Evolutionary conservation across 2,888 invertebrate genomes (phyloP).

Genomic region (Sepiola atlantica): DNA sequence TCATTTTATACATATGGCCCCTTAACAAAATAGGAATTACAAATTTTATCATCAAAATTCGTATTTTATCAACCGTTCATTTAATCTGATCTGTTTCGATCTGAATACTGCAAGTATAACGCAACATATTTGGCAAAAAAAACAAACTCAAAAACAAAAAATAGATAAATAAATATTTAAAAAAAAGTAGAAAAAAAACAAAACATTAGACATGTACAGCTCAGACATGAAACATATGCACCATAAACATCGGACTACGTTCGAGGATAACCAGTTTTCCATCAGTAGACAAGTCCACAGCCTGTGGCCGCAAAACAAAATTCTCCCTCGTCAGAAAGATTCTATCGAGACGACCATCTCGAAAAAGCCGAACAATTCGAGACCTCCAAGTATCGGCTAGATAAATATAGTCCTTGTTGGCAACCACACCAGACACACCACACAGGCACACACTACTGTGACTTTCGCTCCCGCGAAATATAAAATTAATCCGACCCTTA

Average conservation of each 20-base stretch:
- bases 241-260: conserved; percentile 37
- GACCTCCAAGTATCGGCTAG: conserved; percentile 39
- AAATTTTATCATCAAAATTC: too few relatives aligned
- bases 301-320: conserved; percentile 36
- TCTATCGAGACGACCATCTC: conserved; percentile 36
- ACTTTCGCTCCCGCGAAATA: conserved; percentile 37
- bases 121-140: neutral
- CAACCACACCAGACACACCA: conserved; percentile 35
- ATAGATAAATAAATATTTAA: neutral
- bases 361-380: conserved; percentile 24
- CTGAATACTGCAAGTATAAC: too few relatives aligned
- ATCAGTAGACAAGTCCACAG: conserved; percentile 32
- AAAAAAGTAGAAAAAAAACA: neutral
- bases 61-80: too few relatives aligned
- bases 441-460: conserved; percentile 33
- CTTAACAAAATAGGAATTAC: too few relatives aligned
- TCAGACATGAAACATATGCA: conserved; percentile 35
- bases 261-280: conserved; percentile 34
- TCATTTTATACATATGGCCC: too few relatives aligned
- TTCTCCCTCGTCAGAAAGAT: neutral
- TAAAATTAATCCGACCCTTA: conserved; percentile 35
- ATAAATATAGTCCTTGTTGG: conserved; percentile 37
- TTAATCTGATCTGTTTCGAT: too few relatives aligned
- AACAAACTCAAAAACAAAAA: neutral
- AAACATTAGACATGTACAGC: neutral